Base-by-base conservation (phyloP, 2,797 vertebrate species). In the Ctenopoma multispine region DNA sequence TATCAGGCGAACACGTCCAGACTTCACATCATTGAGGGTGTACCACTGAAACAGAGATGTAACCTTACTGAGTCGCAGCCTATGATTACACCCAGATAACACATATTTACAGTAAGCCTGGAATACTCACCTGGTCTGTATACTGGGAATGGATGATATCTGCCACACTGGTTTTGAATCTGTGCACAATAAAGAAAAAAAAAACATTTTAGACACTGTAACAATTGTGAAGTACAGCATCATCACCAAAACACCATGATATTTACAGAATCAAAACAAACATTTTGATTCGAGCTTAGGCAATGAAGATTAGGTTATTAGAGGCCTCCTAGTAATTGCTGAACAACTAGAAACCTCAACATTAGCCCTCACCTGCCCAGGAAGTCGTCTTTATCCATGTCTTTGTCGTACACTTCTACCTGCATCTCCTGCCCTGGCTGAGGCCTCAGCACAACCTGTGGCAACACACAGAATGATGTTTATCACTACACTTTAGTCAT, bases 361-460 rank as follows among this genome's bases (percentile, higher is more conserved):
- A 53, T 54, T 11, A 15, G 4, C 12, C 1, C 84, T 85, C 86
- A 97, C 96, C 96, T 95, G 85, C 97, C 97, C 85, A 98, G 87
- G 87, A 96, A 96, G 80, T 98, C 97, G n/a, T 98, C 97, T 84
- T 93, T 95, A 81, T 96, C 95, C 70, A 98, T 82, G 85, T 97
- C 97, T 90, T 97, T 96, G 81, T 98, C 97, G 67, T 93, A 96
- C 51, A 97, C 87, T 21, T 96, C 95, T n/a, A 96, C 82, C 21
- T 94, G 92, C 14, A 97, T 83, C 6, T 96, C 95, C 77, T 95
- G 93, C 61, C 94, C 95, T 4, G 95, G 82, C 77, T 94, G 69
- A 40, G 94, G 85, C 50, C 80, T 92, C 83, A 97, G 89, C 44
- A 96, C 90, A 55, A 93, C 90, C 97, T 98, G 82, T 17, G 10